Evolutionary conservation across 2,888 invertebrate genomes (phyloP), one percentile per base, ranked within the genome.

Genomic region (Drosophila mercatorum): DNA sequence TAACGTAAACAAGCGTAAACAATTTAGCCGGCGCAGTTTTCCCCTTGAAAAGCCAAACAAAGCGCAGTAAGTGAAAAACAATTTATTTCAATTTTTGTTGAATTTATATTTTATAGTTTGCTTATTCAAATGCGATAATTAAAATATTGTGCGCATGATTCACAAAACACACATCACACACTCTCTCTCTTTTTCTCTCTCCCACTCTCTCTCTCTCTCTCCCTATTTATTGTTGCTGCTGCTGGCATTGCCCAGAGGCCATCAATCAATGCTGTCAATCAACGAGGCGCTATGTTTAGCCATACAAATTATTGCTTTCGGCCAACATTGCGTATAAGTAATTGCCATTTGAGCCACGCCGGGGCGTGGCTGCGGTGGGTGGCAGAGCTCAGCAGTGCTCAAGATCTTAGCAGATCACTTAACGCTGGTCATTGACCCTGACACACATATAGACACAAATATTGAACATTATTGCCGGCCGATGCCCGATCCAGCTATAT

Each of bases 231-330:
- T 63, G 58, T 14, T 47, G 61, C 17, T 34, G 31, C 14, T 68
- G 56, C 26, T 65, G 26, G 10, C 22, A 12, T 61, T 56, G 69
- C n/a, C 49, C 46, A 51, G 34, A 46, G 57, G 63, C 80, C 80
- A 82, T 85, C 82, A 85, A 83, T 83, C 82, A 83, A 66, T 69
- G 85, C 75, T 80, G 83, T 85, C 82, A 85, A 80, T 85, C 82
- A 83, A 51, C 80, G 60, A 38, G 64, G 58, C 70, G 80, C 66
- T 76, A 73, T 76, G 77, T 76, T 76, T 76, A 76, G 77, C 72
- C 56, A 12, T 47, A 53, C 51, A 44, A 70, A 72, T 65, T 56
- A 70, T 60, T 46, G 77, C 65, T 77, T 63, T 62, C 49, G 51
- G 75, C 70, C 72, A 80, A 70, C 83, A 69, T 38, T 67, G 68